These are phyloP conservation scores for Drosophila cardini DNA, from an alignment of 1,140 invertebrate species.

Conservation along the genomic window DNA sequence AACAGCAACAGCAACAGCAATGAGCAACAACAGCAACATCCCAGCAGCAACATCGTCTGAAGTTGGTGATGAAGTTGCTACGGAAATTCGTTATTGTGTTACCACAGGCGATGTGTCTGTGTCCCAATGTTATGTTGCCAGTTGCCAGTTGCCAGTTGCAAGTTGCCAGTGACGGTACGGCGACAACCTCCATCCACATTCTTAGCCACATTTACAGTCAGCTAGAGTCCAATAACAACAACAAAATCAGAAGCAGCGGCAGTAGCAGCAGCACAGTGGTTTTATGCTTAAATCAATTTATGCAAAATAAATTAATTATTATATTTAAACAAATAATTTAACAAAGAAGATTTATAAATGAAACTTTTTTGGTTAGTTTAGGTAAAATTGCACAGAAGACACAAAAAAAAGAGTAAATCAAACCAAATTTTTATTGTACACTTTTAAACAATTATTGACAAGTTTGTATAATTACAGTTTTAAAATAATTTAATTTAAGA, in stretches of 20 bases:
- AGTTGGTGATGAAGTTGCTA: slow-evolving; percentile 77
- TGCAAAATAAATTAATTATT: too few relatives aligned
- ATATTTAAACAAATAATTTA: not conserved
- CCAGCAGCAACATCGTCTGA: slow-evolving; percentile 40
- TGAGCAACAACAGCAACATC: slow-evolving; percentile 24
- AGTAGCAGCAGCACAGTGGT: slow-evolving; percentile 49
- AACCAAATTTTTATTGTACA: too few relatives aligned
- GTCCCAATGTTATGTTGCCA: slow-evolving; percentile 75
- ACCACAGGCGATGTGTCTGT: slow-evolving; percentile 83
- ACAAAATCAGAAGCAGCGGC: slow-evolving; percentile 23
- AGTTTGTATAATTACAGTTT: too few relatives aligned
- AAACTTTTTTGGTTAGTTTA: too few relatives aligned
- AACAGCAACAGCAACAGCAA: slow-evolving; percentile 33
- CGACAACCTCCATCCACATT: slow-evolving; percentile 18
- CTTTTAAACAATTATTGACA: too few relatives aligned
- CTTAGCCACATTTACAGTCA: slow-evolving; percentile 40
- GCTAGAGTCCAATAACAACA: slow-evolving; percentile 48
- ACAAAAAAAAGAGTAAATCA: too few relatives aligned
- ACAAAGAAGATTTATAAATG: too few relatives aligned
- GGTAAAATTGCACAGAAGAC: too few relatives aligned
- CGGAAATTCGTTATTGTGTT: slow-evolving; percentile 84
- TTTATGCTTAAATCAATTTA: too few relatives aligned
- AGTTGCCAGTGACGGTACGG: slow-evolving; percentile 34
- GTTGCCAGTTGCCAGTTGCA: slow-evolving; percentile 43
- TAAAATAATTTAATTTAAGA: too few relatives aligned